Percentiles rank a stretch among this genome's conserved stretches.
phyloP scores from a whole-genome alignment of 1,140 invertebrate species.

The Tetraneura akinire region DNA sequence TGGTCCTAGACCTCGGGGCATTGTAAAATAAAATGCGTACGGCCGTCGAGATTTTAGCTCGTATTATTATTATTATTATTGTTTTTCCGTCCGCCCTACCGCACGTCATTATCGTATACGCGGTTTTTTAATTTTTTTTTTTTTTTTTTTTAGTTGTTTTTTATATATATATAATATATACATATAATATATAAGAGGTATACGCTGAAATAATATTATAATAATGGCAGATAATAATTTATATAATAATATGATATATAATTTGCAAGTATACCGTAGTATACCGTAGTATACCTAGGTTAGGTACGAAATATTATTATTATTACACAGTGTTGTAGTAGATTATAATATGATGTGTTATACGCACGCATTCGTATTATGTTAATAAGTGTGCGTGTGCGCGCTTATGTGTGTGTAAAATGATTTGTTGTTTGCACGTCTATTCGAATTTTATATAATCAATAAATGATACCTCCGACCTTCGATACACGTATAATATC shows the following conservation, averaged over 20 bases:
- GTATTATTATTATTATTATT: neutral
- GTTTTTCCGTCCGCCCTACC: neutral
- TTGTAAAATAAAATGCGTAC: conserved; percentile 1
- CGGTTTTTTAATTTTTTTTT: no score
- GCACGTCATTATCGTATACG: neutral
- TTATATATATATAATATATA: no score
- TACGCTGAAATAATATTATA: no score
- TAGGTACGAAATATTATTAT: no score
- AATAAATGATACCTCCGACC: conserved; percentile 30
- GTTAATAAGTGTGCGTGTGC: neutral
- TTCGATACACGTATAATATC: neutral
- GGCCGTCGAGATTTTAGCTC: conserved; percentile 4
- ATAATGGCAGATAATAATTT: no score
- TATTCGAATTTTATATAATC: conserved; percentile 28
- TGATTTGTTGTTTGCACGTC: conserved; percentile 13
- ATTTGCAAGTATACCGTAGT: no score
- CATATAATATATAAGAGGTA: no score
- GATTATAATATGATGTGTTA: no score
- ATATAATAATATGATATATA: no score
- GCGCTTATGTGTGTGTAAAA: neutral
- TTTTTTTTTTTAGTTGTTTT: no score
- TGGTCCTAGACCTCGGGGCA: conserved; percentile 15
- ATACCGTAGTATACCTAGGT: no score
- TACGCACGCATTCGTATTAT: neutral
- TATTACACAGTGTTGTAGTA: no score